phyloP scores from a whole-genome alignment of 2,888 invertebrate species.

The Noctua janthina region DNA sequence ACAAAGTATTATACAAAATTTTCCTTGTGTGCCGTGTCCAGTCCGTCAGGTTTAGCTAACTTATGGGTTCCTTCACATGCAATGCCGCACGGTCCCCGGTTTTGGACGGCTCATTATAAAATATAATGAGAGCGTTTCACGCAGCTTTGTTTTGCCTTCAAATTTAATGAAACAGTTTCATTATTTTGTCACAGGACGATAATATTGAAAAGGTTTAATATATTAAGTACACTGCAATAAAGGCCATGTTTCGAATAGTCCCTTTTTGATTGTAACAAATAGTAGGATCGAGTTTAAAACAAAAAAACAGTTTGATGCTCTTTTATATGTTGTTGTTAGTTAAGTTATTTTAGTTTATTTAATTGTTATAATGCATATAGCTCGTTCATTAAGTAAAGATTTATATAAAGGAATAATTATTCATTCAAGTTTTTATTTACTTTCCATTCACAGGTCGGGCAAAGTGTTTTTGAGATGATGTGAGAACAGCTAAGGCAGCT shows the following conservation, averaged over 20 bases:
- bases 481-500: too few relatives aligned
- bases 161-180: constrained; percentile 43
- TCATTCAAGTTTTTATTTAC: too few relatives aligned
- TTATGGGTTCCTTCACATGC: constrained; percentile 45
- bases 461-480: too few relatives aligned
- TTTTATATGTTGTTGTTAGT: too few relatives aligned
- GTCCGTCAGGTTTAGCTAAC: constrained; percentile 27
- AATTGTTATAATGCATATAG: too few relatives aligned
- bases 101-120: constrained; percentile 62
- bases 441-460: too few relatives aligned
- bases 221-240: background rate
- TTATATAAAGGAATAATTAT: too few relatives aligned
- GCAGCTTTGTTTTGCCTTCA: constrained; percentile 47
- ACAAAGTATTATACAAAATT: constrained; percentile 33
- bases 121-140: constrained; percentile 58
- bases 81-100: constrained; percentile 29
- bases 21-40: constrained; percentile 21
- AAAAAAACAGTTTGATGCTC: too few relatives aligned
- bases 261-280: too few relatives aligned
- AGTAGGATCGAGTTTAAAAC: too few relatives aligned
- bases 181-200: background rate
- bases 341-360: too few relatives aligned
- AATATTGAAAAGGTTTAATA: background rate
- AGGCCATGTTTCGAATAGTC: background rate
- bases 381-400: too few relatives aligned